Evolutionary conservation across 2,113 vertebrate genomes (phyloP).

Genomic region (Thryonomys swinderianus): DNA sequence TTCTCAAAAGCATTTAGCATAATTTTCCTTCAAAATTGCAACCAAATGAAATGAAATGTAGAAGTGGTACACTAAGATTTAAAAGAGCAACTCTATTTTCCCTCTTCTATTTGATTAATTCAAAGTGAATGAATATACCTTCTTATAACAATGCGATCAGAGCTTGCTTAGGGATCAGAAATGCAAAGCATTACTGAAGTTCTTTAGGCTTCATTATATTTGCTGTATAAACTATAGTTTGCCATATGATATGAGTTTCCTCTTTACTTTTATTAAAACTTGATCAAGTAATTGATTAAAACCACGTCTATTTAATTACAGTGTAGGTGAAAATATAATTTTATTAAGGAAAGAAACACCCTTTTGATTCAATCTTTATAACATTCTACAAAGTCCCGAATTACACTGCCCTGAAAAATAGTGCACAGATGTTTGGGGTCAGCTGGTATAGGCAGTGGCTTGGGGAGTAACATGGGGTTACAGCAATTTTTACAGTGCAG

Average conservation of each 20-base stretch:
- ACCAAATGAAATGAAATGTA: background rate
- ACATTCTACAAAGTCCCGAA: background rate
- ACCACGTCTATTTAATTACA: background rate
- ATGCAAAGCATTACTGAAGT: background rate
- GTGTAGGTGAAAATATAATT: background rate
- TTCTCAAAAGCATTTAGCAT: background rate
- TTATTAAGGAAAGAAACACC: background rate
- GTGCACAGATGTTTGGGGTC: background rate
- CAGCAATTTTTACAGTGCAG: background rate
- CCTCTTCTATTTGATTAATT: background rate
- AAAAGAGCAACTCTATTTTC: background rate
- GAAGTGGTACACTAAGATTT: background rate
- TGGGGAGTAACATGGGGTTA: rapidly evolving
- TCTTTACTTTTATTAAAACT: background rate
- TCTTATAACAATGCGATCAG: background rate
- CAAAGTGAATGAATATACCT: background rate
- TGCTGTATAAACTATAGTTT: background rate
- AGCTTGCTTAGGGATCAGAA: background rate
- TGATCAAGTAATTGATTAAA: slow-evolving; percentile 17
- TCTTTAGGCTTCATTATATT: background rate
- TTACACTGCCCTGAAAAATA: background rate
- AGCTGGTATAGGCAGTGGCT: rapidly evolving
- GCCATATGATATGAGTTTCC: background rate
- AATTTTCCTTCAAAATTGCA: background rate
- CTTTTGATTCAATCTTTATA: background rate